Evolutionary conservation across 2,113 vertebrate genomes (phyloP), one percentile per base, ranked within the genome.

Genomic region (Mungos mungo): DNA sequence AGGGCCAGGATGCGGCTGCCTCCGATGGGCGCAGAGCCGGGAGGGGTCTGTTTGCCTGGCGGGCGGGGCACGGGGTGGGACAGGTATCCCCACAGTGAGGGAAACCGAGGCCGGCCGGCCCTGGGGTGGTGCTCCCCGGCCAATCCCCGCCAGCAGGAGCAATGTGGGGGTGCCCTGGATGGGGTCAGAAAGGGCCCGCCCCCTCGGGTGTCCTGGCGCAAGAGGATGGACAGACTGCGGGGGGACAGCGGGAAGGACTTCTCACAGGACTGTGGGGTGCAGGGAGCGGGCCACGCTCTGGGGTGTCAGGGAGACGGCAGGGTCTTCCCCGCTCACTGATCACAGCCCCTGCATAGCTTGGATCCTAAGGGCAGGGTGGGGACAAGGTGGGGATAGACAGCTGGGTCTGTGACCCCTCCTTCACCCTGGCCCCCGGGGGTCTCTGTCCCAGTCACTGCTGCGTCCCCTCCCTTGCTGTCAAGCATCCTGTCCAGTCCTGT

Each of bases 1-100:
- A 10, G 52, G 74, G 85, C 9, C 93, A 88, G 76, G 84, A 68
- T 2, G 50, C 80, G 74, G 74, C 69, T 6, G 21, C 79, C 68
- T 71, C 77, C 18, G 7, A 41, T 18, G 10, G 68, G 68, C 4
- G 1, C 66, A 54, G 23, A 33, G 33, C 41, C n/a, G 47, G 91
- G 65, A 52, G 63, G 63, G 45, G 27, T 87, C 41, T 96, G 60
- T 88, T 92, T 96, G 83, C 88, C 83, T 4, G 57, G 74, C 31
- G 91, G 80, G 92, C 45, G 5, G 68, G 66, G 92, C 65, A 1
- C 31, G 25, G 50, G 2, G 14, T 9, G 11, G 50, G 68, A 27
- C 57, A 2, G 83, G n/a, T 18, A 18, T 19, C 72, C 71, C 25
- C 41, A 31, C 29, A 1, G 7, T 13, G 29, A 57, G 50, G 80